Evolutionary conservation across 2,797 vertebrate species (phyloP).

Genomic region (Neostethus bicornis): DNA sequence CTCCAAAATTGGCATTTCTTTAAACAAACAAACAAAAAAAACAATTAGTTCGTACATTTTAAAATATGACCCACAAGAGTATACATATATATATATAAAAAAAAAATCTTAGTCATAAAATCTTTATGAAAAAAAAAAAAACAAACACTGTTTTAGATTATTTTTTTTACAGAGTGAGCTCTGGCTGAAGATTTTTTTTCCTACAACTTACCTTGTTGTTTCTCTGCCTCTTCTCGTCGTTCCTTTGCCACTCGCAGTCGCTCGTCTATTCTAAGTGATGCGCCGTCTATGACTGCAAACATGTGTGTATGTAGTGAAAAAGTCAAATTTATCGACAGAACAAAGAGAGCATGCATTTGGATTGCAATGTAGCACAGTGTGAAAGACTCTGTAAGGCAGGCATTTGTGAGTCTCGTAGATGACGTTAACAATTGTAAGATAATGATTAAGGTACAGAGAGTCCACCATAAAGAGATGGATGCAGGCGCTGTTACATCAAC

Average conservation of each 20-base stretch:
- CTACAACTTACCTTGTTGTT: constrained; percentile 87
- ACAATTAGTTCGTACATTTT: neutral
- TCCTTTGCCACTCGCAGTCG: constrained; percentile 91
- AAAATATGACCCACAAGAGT: neutral
- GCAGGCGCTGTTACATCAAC: constrained; percentile 50
- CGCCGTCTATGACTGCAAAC: constrained; percentile 88
- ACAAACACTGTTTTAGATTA: too few species aligned
- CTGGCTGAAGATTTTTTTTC: neutral
- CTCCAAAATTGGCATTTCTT: neutral
- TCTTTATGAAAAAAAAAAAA: too few species aligned
- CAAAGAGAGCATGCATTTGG: constrained; percentile 13
- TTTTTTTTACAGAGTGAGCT: too few species aligned
- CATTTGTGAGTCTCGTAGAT: constrained; percentile 56
- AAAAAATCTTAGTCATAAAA: neutral
- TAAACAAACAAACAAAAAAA: neutral
- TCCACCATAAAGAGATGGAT: constrained; percentile 33
- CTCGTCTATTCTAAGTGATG: constrained; percentile 88
- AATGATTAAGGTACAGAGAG: constrained; percentile 54
- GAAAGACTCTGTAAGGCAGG: constrained; percentile 46
- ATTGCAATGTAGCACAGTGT: constrained; percentile 26
- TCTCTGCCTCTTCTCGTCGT: constrained; percentile 89
- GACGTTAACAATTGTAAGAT: constrained; percentile 59
- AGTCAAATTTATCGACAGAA: constrained; percentile 8
- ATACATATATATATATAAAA: too few species aligned
- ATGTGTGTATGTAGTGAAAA: constrained; percentile 19